Conservation (phyloP, 1,140 invertebrate species). For the Dolichoris vasculosae region DNA sequence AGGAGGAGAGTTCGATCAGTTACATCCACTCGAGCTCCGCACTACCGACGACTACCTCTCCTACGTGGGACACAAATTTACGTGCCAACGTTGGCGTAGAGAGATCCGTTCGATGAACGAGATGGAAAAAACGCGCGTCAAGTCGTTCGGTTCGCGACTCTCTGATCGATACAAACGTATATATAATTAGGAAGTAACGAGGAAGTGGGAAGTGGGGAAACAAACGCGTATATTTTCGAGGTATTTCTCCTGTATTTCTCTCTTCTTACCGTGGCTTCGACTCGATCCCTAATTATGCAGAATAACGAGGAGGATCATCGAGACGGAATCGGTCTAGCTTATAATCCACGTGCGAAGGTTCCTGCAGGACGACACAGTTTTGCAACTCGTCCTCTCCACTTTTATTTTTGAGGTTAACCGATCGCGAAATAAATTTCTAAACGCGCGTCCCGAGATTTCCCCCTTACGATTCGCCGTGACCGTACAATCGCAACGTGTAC, state of each 20-base stretch:
- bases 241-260: neutral
- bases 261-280: neutral
- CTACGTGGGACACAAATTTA: neutral
- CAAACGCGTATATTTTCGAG: neutral
- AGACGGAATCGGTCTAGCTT: neutral
- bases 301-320: neutral
- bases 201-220: neutral
- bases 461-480: neutral
- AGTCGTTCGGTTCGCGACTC: neutral
- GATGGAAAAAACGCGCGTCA: neutral
- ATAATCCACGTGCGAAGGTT: neutral
- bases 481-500: neutral
- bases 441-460: neutral
- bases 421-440: neutral
- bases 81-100: neutral
- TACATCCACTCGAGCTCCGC: neutral
- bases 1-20: too few relatives aligned
- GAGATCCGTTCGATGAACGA: too few relatives aligned
- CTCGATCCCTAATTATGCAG: neutral
- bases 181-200: neutral
- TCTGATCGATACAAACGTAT: neutral
- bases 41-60: neutral
- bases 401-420: conserved; percentile 17
- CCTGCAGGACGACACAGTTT: neutral
- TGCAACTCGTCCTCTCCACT: neutral